phyloP scores from a whole-genome alignment of 2,113 vertebrate genomes.

The Lagopus leucura region DNA sequence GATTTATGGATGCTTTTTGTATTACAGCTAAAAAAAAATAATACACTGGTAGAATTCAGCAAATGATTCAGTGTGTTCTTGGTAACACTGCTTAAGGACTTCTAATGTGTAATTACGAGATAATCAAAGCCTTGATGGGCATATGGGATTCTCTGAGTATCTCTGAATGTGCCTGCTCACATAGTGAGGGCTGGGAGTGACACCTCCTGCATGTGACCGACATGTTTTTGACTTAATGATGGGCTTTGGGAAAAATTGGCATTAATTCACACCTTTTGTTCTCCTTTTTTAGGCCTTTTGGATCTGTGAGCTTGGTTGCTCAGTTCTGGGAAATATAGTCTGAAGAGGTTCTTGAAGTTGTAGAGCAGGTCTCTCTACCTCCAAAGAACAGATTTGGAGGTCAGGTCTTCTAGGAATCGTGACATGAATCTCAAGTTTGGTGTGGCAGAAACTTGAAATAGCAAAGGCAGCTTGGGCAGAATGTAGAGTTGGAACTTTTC shows the following conservation, averaged over 20 bases:
- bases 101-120: background rate
- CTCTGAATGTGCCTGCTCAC: background rate
- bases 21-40: background rate
- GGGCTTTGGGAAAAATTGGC: background rate
- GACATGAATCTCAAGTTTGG: fast-evolving
- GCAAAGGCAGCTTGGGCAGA: background rate
- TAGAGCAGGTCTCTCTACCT: background rate
- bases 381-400: background rate
- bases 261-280: background rate
- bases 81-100: background rate
- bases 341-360: background rate
- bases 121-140: background rate
- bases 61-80: background rate
- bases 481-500: background rate
- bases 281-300: background rate
- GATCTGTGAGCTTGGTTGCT: background rate
- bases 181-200: background rate
- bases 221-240: background rate
- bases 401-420: background rate
- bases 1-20: background rate
- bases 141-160: background rate
- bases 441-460: background rate
- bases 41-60: background rate
- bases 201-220: background rate
- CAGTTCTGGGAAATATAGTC: background rate